A percentile compares a stretch with the other conserved stretches of the same genome.
Conservation (phyloP, 2,797 vertebrate species). For the Oreochromis mossambicus region DNA sequence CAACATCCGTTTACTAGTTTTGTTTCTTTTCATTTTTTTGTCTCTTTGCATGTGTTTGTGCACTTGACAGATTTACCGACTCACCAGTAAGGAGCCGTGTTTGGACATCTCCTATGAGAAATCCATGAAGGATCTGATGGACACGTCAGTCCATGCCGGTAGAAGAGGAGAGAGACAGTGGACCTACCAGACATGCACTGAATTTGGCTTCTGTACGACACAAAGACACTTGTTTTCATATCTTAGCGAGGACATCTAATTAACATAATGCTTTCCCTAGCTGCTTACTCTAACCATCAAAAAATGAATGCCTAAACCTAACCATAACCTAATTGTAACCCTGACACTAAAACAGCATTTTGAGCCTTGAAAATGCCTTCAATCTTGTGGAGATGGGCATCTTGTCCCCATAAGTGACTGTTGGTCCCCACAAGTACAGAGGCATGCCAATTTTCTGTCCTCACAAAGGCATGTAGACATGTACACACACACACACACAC, state of each 20-base stretch:
- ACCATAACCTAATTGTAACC: background rate
- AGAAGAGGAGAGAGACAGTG: conserved; percentile 76
- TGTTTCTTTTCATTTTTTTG: background rate
- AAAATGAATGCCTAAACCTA: background rate
- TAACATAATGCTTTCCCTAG: background rate
- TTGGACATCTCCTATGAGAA: conserved; percentile 71
- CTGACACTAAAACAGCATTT: background rate
- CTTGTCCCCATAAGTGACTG: background rate
- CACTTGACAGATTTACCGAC: conserved; percentile 62
- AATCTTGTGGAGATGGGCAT: background rate
- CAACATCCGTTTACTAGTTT: background rate
- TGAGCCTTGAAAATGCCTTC: background rate
- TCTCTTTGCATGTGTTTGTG: background rate
- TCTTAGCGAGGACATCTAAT: background rate
- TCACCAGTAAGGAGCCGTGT: conserved; percentile 55
- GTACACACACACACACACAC: background rate
- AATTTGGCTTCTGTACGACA: conserved; percentile 86
- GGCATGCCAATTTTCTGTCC: background rate
- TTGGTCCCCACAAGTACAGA: background rate
- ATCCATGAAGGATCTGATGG: conserved; percentile 65
- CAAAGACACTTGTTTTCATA: background rate
- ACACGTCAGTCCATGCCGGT: conserved; percentile 41
- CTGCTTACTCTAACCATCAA: background rate
- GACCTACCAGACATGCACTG: conserved; percentile 85
- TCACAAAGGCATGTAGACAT: background rate